Evolutionary conservation across 1,140 invertebrate genomes (phyloP).

Genomic region (Tetramorium alpestre): DNA sequence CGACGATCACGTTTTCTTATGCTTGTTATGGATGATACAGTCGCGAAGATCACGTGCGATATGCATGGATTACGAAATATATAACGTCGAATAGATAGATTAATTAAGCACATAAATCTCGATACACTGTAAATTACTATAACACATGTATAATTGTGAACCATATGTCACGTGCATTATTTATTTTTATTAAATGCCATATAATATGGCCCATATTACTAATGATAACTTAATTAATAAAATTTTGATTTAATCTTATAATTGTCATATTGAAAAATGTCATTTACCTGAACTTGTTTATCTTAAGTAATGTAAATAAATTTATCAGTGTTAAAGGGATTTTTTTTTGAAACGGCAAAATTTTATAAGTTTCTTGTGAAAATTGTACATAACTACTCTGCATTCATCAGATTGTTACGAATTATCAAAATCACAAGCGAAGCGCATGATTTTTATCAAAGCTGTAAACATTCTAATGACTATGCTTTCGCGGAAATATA

Average conservation of each 20-base stretch:
- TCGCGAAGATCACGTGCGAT: not conserved
- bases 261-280: not conserved
- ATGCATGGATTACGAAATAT: not conserved
- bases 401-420: not conserved
- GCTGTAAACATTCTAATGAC: not conserved
- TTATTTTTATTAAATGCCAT: not conserved
- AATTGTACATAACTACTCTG: not conserved
- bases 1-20: not conserved
- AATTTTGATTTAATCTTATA: not conserved
- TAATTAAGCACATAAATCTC: not conserved
- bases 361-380: not conserved
- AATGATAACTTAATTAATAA: not conserved
- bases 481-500: not conserved
- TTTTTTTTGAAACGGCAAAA: not conserved
- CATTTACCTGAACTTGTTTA: not conserved
- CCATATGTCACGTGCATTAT: not conserved
- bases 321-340: not conserved
- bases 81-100: too few relatives aligned
- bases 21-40: not conserved
- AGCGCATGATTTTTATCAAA: conserved; percentile 1
- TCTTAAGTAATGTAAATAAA: not conserved
- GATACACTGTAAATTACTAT: not conserved
- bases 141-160: not conserved
- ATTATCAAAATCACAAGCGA: not conserved
- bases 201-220: not conserved